These are phyloP conservation scores for Cheilosia scutellata DNA, from an alignment of 2,888 invertebrate species.

Conservation along the genomic window DNA sequence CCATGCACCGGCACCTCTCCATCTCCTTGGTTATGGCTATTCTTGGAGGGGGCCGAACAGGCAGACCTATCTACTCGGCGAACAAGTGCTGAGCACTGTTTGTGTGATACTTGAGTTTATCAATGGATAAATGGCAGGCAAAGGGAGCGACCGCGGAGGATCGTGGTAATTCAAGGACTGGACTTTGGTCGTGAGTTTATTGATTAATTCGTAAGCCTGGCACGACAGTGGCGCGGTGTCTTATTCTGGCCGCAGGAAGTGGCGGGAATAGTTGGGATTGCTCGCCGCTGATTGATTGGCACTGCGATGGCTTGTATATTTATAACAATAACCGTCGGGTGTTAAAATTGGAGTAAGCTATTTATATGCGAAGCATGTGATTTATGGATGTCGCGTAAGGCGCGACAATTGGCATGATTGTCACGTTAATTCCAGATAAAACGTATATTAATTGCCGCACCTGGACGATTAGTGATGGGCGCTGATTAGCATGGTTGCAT, in stretches of 20 bases:
- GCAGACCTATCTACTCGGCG: conserved; percentile 16
- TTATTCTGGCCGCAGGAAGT: conserved; percentile 73
- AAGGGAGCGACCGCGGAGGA: conserved; percentile 19
- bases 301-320: conserved; percentile 60
- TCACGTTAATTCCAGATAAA: conserved; percentile 71
- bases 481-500: conserved; percentile 58
- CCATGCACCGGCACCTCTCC: conserved; percentile 25
- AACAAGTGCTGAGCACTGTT: conserved; percentile 70
- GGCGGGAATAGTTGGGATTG: conserved; percentile 69
- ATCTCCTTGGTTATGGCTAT: conserved; percentile 2
- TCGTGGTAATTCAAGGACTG: conserved; percentile 68
- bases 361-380: conserved; percentile 66
- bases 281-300: conserved; percentile 68
- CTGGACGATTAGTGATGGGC: conserved; percentile 69
- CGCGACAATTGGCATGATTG: conserved; percentile 66
- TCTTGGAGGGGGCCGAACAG: neutral
- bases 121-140: conserved; percentile 49
- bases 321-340: conserved; percentile 62
- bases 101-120: conserved; percentile 57
- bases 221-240: conserved; percentile 73
- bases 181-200: conserved; percentile 68
- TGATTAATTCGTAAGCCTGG: conserved; percentile 74
- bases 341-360: conserved; percentile 75
- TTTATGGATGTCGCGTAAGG: conserved; percentile 75
- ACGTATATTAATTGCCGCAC: conserved; percentile 76